Percentiles rank a stretch among this genome's conserved stretches.
Evolutionary conservation across 2,888 invertebrate genomes (phyloP).

Genomic region (Tipula unca): DNA sequence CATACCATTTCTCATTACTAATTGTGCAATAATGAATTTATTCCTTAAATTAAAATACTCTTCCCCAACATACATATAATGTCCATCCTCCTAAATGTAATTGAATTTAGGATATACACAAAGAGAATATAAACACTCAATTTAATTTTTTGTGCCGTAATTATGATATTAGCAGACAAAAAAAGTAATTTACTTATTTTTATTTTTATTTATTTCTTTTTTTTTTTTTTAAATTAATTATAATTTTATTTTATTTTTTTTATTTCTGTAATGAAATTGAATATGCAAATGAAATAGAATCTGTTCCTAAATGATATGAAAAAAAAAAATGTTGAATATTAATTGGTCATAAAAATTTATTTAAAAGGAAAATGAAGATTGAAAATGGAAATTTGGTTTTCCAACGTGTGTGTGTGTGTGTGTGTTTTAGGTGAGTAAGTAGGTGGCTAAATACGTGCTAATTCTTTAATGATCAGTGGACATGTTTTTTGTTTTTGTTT

Average conservation of each 20-base stretch:
- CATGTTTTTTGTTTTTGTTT: not conserved
- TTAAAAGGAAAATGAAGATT: not conserved
- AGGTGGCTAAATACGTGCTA: not conserved
- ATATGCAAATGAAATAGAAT: conserved; percentile 8
- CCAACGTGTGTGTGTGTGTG: not conserved
- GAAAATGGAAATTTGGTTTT: not conserved
- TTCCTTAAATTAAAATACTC: not conserved
- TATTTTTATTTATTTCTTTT: not conserved
- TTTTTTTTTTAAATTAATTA: not conserved
- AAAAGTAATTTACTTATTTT: not conserved
- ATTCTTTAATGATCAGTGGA: not conserved
- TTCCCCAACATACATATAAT: not conserved
- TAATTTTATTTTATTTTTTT: not conserved
- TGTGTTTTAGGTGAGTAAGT: not conserved
- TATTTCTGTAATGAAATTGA: conserved; percentile 14
- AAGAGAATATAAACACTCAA: not conserved
- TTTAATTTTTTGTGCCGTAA: conserved; percentile 14
- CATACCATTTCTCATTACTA: not conserved
- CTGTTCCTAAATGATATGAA: not conserved
- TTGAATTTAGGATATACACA: not conserved
- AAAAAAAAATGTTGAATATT: not conserved
- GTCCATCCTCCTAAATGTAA: not conserved
- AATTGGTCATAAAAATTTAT: not conserved
- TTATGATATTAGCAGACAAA: conserved; percentile 1
- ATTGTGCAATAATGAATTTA: conserved; percentile 14